Percentiles rank a stretch among this genome's conserved stretches.
Evolutionary conservation across 2,888 invertebrate genomes (phyloP).

Genomic region (Automeris io): DNA sequence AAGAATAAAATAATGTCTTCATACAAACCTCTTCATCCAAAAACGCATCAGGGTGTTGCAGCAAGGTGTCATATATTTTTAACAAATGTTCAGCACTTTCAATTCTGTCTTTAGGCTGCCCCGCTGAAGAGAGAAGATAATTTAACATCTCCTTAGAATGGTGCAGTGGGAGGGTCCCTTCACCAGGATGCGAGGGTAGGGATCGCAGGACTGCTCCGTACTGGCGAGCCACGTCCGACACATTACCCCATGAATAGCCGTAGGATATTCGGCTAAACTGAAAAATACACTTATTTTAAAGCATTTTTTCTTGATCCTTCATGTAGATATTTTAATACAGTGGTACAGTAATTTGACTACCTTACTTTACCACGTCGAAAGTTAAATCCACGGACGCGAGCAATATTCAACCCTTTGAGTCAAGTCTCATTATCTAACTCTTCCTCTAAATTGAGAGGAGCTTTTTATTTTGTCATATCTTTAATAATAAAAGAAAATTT

Average conservation of each 20-base stretch:
- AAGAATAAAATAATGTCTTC: no score
- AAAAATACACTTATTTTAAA: constrained; percentile 10
- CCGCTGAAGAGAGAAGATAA: constrained; percentile 62
- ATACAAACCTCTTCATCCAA: constrained; percentile 82
- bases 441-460: no score
- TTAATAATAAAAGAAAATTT: no score
- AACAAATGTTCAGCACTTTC: constrained; percentile 82
- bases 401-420: no score
- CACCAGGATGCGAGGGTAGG: constrained; percentile 78
- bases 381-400: no score
- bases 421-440: no score
- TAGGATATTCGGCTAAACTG: constrained; percentile 67
- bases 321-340: no score
- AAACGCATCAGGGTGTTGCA: constrained; percentile 78
- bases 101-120: constrained; percentile 42
- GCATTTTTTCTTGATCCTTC: no score
- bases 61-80: constrained; percentile 63
- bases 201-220: constrained; percentile 74
- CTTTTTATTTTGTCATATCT: no score
- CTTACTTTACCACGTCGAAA: no score
- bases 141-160: constrained; percentile 77
- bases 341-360: no score
- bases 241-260: constrained; percentile 80
- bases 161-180: constrained; percentile 78
- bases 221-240: constrained; percentile 72